Base-by-base conservation (phyloP, 1,140 invertebrate species). In the Venturia canescens region DNA sequence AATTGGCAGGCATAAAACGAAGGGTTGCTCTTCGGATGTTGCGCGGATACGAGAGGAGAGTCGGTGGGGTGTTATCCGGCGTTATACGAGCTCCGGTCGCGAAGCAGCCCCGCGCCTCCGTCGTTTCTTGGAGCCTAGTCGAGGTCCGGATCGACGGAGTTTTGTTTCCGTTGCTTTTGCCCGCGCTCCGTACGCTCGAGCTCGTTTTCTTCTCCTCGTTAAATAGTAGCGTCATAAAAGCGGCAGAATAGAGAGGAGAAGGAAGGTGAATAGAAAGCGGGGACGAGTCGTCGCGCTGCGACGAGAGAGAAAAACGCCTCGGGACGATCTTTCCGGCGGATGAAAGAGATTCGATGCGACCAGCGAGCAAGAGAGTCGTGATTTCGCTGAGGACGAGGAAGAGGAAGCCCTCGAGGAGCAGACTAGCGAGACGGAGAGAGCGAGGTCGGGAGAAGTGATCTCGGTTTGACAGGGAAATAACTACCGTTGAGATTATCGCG, bases 1-100 rank as follows among this genome's bases (percentile, higher is more conserved):
- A 89, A 88, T 89, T 87, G 87, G 83, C 81, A 71, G 82, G 81
- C 87, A 89, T 88, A 88, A 88, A 89, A 83, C 48, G 27, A 23
- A 26, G 29, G 27, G 50, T 3, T 29, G 48, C n/a, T 74, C 48
- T 60, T 57, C 27, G 27, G 5, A 16, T 50, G 38, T 44, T 74
- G 60, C 3, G 16, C 34, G 31, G 38, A 53, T 18, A 18, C 26
- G 53, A 34, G 4, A 23, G 34, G 18, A 7, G 18, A 16, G n/a
- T 3, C 16, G n/a, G 5, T 3, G 18, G 6, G 57, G 7, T 15
- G 6, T 66, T 66, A 66, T 66, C 31, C 48, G 57, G 57, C 31
- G 31, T 77, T 63, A 38, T 77, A 77, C 63, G 66, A 60, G 7
- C 4, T 63, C 23, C 9, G 4, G 9, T n/a, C n/a, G n/a, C n/a